Evolutionary conservation across 2,888 invertebrate species (phyloP).

Genomic region (Phengaris arion): DNA sequence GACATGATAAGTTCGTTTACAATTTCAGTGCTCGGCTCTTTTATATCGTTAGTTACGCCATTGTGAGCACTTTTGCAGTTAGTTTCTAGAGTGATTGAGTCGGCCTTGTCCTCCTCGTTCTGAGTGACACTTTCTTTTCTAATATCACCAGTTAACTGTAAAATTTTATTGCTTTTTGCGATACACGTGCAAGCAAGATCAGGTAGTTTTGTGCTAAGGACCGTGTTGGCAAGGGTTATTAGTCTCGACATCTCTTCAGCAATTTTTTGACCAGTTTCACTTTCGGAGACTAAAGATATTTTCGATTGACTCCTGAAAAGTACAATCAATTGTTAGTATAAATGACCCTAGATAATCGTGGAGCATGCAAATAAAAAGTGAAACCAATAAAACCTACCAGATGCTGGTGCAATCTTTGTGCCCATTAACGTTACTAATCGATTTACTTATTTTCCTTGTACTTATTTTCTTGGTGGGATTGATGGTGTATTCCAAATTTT

Average conservation of each 20-base stretch:
- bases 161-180: conserved; percentile 39
- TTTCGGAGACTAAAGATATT: conserved; percentile 57
- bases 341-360: not conserved
- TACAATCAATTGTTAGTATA: conserved; percentile 17
- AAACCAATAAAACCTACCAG: conserved; percentile 52
- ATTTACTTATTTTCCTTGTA: conserved; percentile 69
- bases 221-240: conserved; percentile 74
- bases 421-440: conserved; percentile 69
- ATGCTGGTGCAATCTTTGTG: conserved; percentile 56
- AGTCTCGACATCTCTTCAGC: conserved; percentile 70
- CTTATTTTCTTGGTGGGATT: conserved; percentile 58
- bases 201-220: conserved; percentile 68
- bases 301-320: conserved; percentile 65
- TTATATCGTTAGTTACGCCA: conserved; percentile 47
- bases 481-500: conserved; percentile 56
- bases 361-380: conserved; percentile 16
- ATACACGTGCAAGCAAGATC: conserved; percentile 62
- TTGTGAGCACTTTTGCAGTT: conserved; percentile 48
- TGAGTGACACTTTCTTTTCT: conserved; percentile 44
- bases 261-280: conserved; percentile 59
- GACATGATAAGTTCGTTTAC: conserved; percentile 50
- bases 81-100: conserved; percentile 49
- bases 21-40: conserved; percentile 47
- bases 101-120: conserved; percentile 50
- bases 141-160: conserved; percentile 34